A percentile compares a stretch with the other conserved stretches of the same genome.
phyloP scores from a whole-genome alignment of 1,140 invertebrate genomes.

The Yoshiicerus persimilis region DNA sequence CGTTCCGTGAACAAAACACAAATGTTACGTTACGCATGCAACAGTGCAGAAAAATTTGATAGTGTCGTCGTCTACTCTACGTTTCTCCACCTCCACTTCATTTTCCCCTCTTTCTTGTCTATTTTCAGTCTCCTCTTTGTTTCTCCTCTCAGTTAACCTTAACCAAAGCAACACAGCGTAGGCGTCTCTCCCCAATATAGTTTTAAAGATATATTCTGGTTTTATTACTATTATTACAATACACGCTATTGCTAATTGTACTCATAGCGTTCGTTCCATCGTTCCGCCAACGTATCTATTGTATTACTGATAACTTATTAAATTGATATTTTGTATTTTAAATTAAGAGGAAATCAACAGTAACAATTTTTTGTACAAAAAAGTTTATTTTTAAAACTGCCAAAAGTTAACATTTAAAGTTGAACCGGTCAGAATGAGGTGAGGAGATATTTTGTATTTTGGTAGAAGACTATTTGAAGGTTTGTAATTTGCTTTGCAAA shows the following conservation, averaged over 20 bases:
- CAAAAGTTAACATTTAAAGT: no score
- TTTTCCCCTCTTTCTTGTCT: not conserved
- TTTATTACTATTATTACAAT: not conserved
- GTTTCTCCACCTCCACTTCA: not conserved
- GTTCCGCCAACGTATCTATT: no score
- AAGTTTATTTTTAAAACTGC: no score
- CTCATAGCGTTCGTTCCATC: no score
- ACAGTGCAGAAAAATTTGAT: conserved; percentile 20
- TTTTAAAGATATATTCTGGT: not conserved
- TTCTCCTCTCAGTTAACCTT: not conserved
- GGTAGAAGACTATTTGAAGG: not conserved
- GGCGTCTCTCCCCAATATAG: not conserved
- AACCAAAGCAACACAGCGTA: not conserved
- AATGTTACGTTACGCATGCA: not conserved
- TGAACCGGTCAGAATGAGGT: no score
- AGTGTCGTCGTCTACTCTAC: conserved; percentile 1
- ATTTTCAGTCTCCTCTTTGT: not conserved
- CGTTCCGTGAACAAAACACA: not conserved
- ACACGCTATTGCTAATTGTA: not conserved
- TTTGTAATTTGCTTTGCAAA: conserved; percentile 8
- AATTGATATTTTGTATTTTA: no score
- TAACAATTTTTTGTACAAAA: no score
- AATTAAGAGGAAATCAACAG: no score
- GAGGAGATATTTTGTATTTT: not conserved
- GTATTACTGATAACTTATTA: no score